Evolutionary conservation across 2,888 invertebrate species (phyloP).

Genomic region (Labia minor): DNA sequence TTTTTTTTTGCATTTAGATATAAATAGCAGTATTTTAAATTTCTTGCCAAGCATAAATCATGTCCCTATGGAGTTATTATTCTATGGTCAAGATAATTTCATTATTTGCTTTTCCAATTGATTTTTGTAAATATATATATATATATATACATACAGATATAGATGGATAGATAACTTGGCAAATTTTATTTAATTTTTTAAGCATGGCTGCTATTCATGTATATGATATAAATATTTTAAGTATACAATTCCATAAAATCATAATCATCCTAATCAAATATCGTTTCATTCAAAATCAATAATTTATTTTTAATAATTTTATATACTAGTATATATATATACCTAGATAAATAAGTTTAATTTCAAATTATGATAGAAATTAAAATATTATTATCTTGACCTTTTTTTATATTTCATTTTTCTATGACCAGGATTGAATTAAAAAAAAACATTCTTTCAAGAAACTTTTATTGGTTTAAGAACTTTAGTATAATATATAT

Average conservation of each 20-base stretch:
- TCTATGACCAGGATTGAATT: not conserved
- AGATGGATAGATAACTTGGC: not conserved
- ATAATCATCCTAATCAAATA: too few relatives aligned
- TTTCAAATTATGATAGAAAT: not conserved
- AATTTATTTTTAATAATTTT: not conserved
- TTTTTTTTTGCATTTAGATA: constrained; percentile 5
- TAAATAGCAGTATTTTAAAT: not conserved
- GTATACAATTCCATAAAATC: not conserved
- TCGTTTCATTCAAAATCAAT: not conserved
- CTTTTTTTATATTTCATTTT: not conserved
- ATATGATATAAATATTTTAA: not conserved
- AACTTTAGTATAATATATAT: not conserved
- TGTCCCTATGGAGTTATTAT: not conserved
- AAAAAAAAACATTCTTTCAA: not conserved
- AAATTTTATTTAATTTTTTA: not conserved
- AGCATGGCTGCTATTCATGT: too few relatives aligned
- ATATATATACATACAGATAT: too few relatives aligned
- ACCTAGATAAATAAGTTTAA: not conserved
- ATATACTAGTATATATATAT: not conserved
- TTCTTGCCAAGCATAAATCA: not conserved
- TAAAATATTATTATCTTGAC: not conserved
- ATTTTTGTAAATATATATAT: too few relatives aligned
- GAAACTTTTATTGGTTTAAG: not conserved
- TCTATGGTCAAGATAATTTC: not conserved
- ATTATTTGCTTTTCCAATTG: not conserved